These are phyloP conservation scores for Amblyopsis hoosieri DNA, from an alignment of 2,797 vertebrate genomes.

Conservation along the genomic window DNA sequence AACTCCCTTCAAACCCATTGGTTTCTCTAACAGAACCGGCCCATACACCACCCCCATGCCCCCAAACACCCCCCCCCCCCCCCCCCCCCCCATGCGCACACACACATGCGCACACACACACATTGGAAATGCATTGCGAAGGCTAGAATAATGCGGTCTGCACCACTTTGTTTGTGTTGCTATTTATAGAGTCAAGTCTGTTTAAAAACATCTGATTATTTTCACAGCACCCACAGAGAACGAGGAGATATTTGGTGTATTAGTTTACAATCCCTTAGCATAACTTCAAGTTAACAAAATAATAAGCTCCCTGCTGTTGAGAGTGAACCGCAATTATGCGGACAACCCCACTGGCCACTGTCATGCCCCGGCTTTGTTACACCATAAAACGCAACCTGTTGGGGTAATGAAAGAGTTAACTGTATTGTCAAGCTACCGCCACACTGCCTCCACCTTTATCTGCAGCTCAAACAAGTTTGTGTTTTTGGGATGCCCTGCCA, in stretches of 20 bases:
- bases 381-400: slow-evolving; percentile 51
- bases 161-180: too few relatives aligned
- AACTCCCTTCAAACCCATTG: too few relatives aligned
- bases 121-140: too few relatives aligned
- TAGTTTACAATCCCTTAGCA: not conserved
- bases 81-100: too few relatives aligned
- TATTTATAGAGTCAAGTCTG: too few relatives aligned
- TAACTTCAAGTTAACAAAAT: not conserved
- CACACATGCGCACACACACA: too few relatives aligned
- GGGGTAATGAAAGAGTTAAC: slow-evolving; percentile 50
- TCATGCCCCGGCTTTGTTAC: slow-evolving; percentile 31
- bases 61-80: too few relatives aligned
- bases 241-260: not conserved
- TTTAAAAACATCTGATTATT: not conserved
- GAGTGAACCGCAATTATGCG: not conserved
- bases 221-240: not conserved
- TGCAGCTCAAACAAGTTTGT: slow-evolving; percentile 44
- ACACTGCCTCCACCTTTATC: slow-evolving; percentile 58
- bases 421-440: slow-evolving; percentile 62
- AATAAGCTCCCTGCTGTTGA: not conserved
- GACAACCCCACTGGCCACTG: slow-evolving; percentile 17
- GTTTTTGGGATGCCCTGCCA: slow-evolving; percentile 53
- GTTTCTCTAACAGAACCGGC: too few relatives aligned
- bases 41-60: too few relatives aligned
- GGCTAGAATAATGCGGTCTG: too few relatives aligned